A percentile compares a stretch with the other conserved stretches of the same genome.
Evolutionary conservation across 2,797 vertebrate species (phyloP).

Genomic region (Brachymystax lenok): DNA sequence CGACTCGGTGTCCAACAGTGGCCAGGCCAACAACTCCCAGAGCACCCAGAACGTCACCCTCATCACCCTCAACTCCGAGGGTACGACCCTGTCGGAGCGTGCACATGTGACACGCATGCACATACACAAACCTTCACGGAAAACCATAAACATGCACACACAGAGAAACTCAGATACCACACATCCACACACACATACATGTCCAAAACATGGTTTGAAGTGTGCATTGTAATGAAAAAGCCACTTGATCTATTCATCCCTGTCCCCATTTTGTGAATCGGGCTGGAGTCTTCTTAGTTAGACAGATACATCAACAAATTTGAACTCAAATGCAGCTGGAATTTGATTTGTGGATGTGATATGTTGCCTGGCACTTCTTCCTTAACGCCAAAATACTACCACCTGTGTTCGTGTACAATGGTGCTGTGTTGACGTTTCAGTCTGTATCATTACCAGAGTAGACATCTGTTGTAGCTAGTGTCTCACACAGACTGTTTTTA

Average conservation of each 20-base stretch:
- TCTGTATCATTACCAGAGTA: neutral
- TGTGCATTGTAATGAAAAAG: neutral
- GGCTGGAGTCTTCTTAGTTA: neutral
- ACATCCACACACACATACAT: no score
- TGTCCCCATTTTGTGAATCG: conserved; percentile 33
- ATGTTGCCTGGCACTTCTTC: neutral
- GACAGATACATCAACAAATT: neutral
- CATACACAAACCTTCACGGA: neutral
- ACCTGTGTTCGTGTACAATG: neutral
- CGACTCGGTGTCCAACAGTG: conserved; percentile 90
- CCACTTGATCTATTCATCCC: neutral
- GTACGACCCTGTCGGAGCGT: conserved; percentile 62
- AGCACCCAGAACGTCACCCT: conserved; percentile 94
- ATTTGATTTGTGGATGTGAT: neutral
- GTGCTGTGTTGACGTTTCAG: conserved; percentile 20
- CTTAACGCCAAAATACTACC: neutral
- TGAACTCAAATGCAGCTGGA: no score
- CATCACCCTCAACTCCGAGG: conserved; percentile 97
- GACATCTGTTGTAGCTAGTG: neutral
- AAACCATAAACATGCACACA: neutral
- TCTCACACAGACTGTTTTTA: neutral
- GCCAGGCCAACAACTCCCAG: conserved; percentile 80
- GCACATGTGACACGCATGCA: neutral
- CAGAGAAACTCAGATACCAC: no score
- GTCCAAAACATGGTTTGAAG: neutral